A percentile compares a stretch with the other conserved stretches of the same genome.
Evolutionary conservation across 2,888 invertebrate genomes (phyloP).

Genomic region (Criorhina ranunculi): DNA sequence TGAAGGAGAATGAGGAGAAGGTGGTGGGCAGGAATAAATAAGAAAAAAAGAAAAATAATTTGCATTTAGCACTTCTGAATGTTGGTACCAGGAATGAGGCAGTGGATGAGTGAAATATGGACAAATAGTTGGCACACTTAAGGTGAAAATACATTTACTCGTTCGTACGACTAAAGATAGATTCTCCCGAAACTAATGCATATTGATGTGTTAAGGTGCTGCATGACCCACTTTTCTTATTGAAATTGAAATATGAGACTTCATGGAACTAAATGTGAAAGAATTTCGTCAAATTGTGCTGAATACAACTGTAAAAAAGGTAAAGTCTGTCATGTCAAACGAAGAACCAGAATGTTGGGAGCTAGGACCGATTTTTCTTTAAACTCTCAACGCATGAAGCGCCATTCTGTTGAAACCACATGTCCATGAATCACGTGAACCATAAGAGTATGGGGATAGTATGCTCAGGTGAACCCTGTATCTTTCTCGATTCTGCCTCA

Average conservation of each 20-base stretch:
- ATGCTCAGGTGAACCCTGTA: too few relatives aligned
- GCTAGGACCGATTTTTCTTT: neutral
- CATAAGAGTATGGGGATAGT: too few relatives aligned
- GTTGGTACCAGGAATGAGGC: slow-evolving; percentile 1
- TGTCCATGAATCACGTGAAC: too few relatives aligned
- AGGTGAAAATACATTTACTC: slow-evolving; percentile 15
- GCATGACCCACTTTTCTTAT: slow-evolving; percentile 17
- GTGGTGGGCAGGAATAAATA: slow-evolving; percentile 16
- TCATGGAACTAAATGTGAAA: too few relatives aligned
- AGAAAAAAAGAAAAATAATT: slow-evolving; percentile 32
- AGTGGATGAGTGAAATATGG: slow-evolving; percentile 29
- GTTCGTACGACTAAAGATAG: slow-evolving; percentile 36
- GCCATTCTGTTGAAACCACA: too few relatives aligned
- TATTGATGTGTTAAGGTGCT: neutral
- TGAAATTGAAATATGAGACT: neutral
- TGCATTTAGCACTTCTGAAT: slow-evolving; percentile 36
- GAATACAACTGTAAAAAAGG: neutral
- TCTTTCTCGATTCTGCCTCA: too few relatives aligned
- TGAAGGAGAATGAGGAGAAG: neutral
- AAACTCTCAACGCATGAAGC: too few relatives aligned
- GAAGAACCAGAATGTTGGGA: neutral
- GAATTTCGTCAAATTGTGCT: neutral
- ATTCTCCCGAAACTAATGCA: slow-evolving; percentile 34
- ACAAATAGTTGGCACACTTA: slow-evolving; percentile 15
- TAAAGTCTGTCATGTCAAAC: too few relatives aligned